Percentiles rank a stretch among this genome's conserved stretches.
phyloP scores from a whole-genome alignment of 2,888 invertebrate genomes.

The Cynaeus angustus region DNA sequence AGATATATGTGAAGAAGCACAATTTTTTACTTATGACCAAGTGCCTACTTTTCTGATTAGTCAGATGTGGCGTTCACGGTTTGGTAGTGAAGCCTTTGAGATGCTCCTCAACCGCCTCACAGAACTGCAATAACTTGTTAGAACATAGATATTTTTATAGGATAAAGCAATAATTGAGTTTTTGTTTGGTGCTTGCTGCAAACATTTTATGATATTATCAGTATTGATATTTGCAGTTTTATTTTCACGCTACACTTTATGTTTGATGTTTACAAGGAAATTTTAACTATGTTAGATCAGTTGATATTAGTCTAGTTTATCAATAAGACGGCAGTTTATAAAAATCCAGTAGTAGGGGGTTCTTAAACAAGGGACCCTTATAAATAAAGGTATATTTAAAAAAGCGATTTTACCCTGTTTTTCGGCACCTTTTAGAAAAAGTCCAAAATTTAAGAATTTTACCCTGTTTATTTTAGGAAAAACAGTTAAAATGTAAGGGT shows the following conservation, averaged over 20 bases:
- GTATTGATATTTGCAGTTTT: conserved; percentile 28
- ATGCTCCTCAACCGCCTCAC: conserved; percentile 54
- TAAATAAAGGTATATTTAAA: too few species aligned
- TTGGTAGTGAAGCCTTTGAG: conserved; percentile 58
- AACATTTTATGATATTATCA: conserved; percentile 35
- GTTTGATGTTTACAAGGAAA: conserved; percentile 10
- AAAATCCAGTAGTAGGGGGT: too few species aligned
- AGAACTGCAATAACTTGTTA: conserved; percentile 38
- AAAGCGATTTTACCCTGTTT: too few species aligned
- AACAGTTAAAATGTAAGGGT: too few species aligned
- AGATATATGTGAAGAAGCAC: conserved; percentile 75
- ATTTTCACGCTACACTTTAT: conserved; percentile 5
- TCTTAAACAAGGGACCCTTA: too few species aligned
- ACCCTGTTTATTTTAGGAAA: too few species aligned
- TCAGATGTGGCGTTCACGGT: conserved; percentile 68
- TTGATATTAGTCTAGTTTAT: conserved; percentile 2
- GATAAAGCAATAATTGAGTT: conserved; percentile 43
- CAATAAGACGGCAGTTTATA: too few species aligned
- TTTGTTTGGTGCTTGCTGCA: conserved; percentile 43
- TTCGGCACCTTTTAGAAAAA: too few species aligned
- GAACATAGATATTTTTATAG: conserved; percentile 18
- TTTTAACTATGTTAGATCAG: conserved; percentile 28
- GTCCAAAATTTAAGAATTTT: too few species aligned
- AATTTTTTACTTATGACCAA: conserved; percentile 65
- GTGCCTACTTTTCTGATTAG: conserved; percentile 64